Conservation (phyloP, 2,113 vertebrate species). For the Rhea pennata region DNA sequence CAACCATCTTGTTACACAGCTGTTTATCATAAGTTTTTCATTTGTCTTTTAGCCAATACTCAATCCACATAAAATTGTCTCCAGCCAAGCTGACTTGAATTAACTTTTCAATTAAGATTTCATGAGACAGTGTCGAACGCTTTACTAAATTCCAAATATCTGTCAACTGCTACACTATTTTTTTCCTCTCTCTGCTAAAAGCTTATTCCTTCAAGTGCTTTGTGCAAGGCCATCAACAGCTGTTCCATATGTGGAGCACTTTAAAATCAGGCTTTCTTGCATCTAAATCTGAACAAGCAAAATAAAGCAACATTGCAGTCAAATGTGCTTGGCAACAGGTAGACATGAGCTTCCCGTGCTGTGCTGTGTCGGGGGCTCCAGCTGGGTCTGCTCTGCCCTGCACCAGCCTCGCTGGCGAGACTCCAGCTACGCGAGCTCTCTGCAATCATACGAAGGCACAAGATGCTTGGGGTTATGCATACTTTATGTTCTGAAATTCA, state of each 20-base stretch:
- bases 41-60: conserved; percentile 5
- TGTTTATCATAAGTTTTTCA: neutral
- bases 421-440: neutral
- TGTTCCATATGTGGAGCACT: neutral
- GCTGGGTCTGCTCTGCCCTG: no score
- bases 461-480: neutral
- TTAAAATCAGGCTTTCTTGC: neutral
- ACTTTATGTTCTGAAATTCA: neutral
- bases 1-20: neutral
- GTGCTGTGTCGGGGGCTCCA: no score
- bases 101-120: conserved; percentile 58
- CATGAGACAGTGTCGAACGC: neutral
- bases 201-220: neutral
- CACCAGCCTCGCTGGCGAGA: no score
- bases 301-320: neutral
- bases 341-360: neutral
- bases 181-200: neutral
- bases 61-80: neutral
- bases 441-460: neutral
- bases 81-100: conserved; percentile 15
- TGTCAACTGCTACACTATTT: neutral
- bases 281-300: neutral
- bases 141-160: conserved; percentile 11
- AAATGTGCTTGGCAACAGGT: neutral
- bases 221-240: neutral